Evolutionary conservation across 2,113 vertebrate genomes (phyloP).

Genomic region (Xerus inauris): DNA sequence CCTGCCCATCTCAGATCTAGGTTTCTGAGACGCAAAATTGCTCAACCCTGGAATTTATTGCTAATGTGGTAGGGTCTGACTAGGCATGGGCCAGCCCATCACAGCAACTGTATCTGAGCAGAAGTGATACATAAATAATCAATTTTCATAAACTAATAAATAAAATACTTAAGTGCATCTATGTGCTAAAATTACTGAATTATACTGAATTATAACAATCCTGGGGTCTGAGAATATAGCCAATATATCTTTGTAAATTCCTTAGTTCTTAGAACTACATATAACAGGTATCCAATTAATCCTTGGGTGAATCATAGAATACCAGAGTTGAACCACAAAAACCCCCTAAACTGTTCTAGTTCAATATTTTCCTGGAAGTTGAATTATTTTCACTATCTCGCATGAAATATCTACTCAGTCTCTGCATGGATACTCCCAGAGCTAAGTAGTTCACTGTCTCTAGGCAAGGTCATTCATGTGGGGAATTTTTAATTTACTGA

Average conservation of each 20-base stretch:
- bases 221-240: neutral
- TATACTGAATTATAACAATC: neutral
- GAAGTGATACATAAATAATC: neutral
- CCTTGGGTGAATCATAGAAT: neutral
- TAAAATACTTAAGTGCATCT: neutral
- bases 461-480: neutral
- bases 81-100: neutral
- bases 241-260: neutral
- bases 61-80: neutral
- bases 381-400: conserved; percentile 6
- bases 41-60: neutral
- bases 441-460: neutral
- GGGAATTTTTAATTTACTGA: conserved; percentile 5
- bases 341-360: neutral
- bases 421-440: neutral
- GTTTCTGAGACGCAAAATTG: conserved; percentile 47
- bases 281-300: neutral
- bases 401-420: neutral
- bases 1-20: neutral
- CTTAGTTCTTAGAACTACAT: neutral
- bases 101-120: neutral
- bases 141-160: neutral
- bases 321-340: neutral
- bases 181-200: conserved; percentile 11
- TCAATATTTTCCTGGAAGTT: neutral